Percentiles rank a stretch among this genome's conserved stretches.
Evolutionary conservation across 2,797 vertebrate genomes (phyloP).

Genomic region (Lagocephalus sceleratus): DNA sequence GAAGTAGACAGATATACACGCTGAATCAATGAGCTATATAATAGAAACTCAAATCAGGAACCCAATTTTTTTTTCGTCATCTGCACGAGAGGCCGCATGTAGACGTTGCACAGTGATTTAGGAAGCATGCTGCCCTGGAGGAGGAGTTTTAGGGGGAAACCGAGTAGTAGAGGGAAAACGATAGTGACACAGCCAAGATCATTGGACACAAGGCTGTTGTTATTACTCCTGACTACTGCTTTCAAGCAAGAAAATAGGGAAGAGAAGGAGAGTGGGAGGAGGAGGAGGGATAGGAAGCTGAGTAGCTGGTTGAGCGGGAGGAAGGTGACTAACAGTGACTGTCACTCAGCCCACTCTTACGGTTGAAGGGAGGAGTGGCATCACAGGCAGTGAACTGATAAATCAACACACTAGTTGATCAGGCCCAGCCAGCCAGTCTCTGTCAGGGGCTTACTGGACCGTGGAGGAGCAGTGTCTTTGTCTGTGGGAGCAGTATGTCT

Average conservation of each 20-base stretch:
- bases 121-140: neutral
- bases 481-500: slow-evolving; percentile 30
- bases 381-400: slow-evolving; percentile 37
- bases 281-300: slow-evolving; percentile 57
- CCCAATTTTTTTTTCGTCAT: too few relatives aligned
- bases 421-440: slow-evolving; percentile 16
- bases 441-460: slow-evolving; percentile 30
- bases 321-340: slow-evolving; percentile 72
- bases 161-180: neutral
- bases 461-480: slow-evolving; percentile 31
- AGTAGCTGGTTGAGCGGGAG: slow-evolving; percentile 41
- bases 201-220: slow-evolving; percentile 61
- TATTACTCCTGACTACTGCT: slow-evolving; percentile 51
- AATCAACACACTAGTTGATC: slow-evolving; percentile 31
- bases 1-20: slow-evolving; percentile 39
- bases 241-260: slow-evolving; percentile 56
- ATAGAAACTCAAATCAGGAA: neutral
- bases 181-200: slow-evolving; percentile 18
- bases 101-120: neutral
- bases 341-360: slow-evolving; percentile 57
- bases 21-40: slow-evolving; percentile 26
- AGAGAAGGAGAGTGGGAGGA: slow-evolving; percentile 52
- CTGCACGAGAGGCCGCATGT: neutral
- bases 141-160: neutral
- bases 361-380: slow-evolving; percentile 43